Conservation (phyloP, 2,113 vertebrate species). For the Cranoglanis bouderius region DNA sequence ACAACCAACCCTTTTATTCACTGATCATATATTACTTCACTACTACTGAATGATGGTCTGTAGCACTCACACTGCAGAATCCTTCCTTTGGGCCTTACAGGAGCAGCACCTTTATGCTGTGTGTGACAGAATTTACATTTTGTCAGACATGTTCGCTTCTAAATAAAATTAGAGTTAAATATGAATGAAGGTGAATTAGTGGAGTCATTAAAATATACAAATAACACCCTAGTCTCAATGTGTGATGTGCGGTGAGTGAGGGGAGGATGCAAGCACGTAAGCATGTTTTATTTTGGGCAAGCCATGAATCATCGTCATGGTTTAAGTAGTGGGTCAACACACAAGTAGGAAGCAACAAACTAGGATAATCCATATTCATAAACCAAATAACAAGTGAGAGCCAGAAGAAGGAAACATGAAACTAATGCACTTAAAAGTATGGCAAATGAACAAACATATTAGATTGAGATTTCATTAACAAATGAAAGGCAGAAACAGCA, state of each 20-base stretch:
- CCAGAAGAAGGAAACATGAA: neutral
- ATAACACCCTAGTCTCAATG: neutral
- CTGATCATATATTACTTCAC: neutral
- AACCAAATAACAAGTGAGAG: neutral
- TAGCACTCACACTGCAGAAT: neutral
- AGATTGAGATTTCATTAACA: no score
- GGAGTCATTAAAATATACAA: neutral
- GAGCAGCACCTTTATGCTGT: no score
- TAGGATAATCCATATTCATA: neutral
- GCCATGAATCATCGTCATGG: no score
- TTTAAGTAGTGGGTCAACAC: neutral
- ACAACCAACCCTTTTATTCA: neutral
- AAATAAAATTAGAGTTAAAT: neutral
- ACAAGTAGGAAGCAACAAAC: neutral
- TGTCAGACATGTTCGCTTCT: neutral
- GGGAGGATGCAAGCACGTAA: neutral
- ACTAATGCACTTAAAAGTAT: neutral
- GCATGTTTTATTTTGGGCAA: neutral
- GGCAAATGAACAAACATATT: no score
- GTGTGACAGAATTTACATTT: neutral
- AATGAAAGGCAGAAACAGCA: neutral
- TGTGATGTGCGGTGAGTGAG: neutral
- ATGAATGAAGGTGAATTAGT: neutral
- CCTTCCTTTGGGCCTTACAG: neutral
- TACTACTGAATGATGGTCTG: neutral